phyloP scores from a whole-genome alignment of 2,888 invertebrate species.

The Synanthedon formicaeformis region DNA sequence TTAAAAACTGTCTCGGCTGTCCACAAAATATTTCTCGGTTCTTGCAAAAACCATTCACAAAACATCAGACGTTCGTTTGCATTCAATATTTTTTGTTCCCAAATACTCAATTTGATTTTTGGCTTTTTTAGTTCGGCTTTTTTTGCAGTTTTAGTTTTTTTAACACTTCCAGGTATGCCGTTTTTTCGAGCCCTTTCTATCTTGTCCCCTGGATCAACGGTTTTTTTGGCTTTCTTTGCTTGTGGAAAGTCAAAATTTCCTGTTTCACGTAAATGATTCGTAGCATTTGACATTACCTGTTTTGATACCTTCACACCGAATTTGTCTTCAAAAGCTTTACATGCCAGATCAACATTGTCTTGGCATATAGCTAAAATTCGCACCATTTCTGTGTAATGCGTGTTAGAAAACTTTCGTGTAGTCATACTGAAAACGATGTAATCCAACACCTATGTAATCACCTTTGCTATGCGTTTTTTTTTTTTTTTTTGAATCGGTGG shows the following conservation, averaged over 20 bases:
- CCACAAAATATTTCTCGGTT: neutral
- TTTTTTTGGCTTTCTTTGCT: neutral
- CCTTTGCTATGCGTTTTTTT: too few relatives aligned
- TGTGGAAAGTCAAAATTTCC: neutral
- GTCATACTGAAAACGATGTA: too few relatives aligned
- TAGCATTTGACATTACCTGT: conserved; percentile 4
- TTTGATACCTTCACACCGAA: neutral
- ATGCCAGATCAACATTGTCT: neutral
- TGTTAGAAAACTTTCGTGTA: neutral
- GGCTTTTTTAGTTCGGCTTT: neutral
- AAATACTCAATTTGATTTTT: too few relatives aligned
- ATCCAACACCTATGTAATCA: too few relatives aligned
- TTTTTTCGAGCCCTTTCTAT: neutral
- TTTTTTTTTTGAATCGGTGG: too few relatives aligned
- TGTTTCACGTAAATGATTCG: conserved; percentile 7
- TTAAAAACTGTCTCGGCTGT: neutral
- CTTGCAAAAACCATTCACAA: neutral
- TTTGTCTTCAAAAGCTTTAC: neutral
- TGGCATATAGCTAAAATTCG: neutral
- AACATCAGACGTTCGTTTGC: neutral
- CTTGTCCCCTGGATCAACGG: neutral
- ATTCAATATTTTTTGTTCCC: neutral
- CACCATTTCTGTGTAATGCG: neutral
- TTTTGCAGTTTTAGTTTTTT: neutral
- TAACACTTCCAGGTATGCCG: neutral